Evolutionary conservation across 1,140 invertebrate genomes (phyloP).

Genomic region (Ridgeia piscesae): DNA sequence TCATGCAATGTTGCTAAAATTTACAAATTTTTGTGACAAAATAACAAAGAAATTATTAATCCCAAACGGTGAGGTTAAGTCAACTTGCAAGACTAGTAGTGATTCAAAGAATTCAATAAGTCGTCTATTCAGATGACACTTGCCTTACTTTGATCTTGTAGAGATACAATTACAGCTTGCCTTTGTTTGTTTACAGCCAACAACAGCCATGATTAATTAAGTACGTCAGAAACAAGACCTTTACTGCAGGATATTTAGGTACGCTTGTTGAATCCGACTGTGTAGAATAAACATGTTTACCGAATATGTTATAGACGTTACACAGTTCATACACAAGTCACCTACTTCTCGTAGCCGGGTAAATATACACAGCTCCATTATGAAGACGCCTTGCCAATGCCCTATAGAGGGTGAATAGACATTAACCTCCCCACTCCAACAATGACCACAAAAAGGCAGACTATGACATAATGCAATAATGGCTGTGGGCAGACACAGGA

Average conservation of each 20-base stretch:
- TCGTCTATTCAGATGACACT: neutral
- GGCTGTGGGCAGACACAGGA: neutral
- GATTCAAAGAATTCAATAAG: neutral
- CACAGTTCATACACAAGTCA: neutral
- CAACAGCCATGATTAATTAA: neutral
- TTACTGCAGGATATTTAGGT: neutral
- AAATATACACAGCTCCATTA: neutral
- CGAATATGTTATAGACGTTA: neutral
- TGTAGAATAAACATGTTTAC: neutral
- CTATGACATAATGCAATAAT: neutral
- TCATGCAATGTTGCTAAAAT: neutral
- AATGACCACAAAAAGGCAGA: neutral
- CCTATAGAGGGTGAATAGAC: neutral
- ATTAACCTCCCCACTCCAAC: neutral
- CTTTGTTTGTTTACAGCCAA: neutral
- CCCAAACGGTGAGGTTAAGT: neutral
- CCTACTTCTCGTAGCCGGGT: neutral
- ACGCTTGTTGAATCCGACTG: neutral
- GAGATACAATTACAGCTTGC: neutral
- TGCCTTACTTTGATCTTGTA: neutral
- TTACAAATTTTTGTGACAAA: neutral
- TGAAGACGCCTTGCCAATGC: neutral
- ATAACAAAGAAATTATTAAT: neutral
- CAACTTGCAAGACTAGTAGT: neutral
- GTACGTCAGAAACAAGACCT: neutral